A percentile compares a stretch with the other conserved stretches of the same genome.
Conservation (phyloP, 2,888 invertebrate genomes). For the Priocnemis perturbator region DNA sequence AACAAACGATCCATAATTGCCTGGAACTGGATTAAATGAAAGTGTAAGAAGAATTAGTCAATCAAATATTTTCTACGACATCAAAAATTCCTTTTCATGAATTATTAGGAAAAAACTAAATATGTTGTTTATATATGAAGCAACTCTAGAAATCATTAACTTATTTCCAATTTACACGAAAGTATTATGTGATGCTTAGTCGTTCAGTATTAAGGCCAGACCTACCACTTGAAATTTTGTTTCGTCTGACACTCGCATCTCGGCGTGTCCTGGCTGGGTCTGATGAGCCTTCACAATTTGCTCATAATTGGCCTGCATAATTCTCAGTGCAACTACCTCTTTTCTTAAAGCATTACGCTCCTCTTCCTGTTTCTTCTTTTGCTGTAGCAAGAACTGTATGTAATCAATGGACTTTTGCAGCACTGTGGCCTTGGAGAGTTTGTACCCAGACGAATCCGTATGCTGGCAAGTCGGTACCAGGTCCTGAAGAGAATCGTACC, state of each 20-base stretch:
- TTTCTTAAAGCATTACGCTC: constrained; percentile 92
- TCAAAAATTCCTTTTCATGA: background rate
- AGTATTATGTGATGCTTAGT: too few relatives aligned
- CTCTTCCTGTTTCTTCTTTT: constrained; percentile 96
- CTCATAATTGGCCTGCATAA: constrained; percentile 93
- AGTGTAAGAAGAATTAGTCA: constrained; percentile 14
- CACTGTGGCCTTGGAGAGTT: constrained; percentile 96
- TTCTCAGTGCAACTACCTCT: constrained; percentile 94
- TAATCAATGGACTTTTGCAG: constrained; percentile 96
- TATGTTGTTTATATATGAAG: too few relatives aligned
- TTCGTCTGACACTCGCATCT: constrained; percentile 93
- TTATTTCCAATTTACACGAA: too few relatives aligned
- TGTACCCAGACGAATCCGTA: constrained; percentile 93
- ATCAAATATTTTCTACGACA: background rate
- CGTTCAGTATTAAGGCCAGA: too few relatives aligned
- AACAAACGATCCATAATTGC: constrained; percentile 96
- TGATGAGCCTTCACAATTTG: constrained; percentile 98
- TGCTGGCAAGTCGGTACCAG: constrained; percentile 96
- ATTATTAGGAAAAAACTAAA: too few relatives aligned
- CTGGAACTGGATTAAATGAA: constrained; percentile 84
- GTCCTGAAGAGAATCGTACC: constrained; percentile 95
- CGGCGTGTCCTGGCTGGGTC: constrained; percentile 90
- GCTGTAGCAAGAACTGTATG: constrained; percentile 92
- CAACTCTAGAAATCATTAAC: too few relatives aligned
- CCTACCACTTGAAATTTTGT: constrained; percentile 96